Percentiles rank a stretch among this genome's conserved stretches.
These are phyloP conservation scores for Lonchura striata DNA, from an alignment of 2,113 vertebrate genomes.

Conservation along the genomic window DNA sequence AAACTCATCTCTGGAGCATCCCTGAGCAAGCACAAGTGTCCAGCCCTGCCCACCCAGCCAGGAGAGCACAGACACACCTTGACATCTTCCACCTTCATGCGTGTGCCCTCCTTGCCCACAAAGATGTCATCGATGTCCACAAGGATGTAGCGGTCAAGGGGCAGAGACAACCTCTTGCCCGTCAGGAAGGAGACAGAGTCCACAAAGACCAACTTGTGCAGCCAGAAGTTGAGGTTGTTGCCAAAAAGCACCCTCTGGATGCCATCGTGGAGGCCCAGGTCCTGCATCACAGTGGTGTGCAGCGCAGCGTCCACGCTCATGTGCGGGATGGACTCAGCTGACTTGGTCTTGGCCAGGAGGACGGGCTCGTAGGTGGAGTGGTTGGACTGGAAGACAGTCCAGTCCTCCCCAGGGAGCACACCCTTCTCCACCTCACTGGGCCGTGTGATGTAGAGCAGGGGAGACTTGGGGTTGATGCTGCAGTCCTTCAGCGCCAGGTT, in stretches of 20 bases:
- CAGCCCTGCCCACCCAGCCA: neutral
- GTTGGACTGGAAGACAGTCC: conserved; percentile 98
- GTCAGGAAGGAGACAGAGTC: conserved; percentile 95
- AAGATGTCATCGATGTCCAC: conserved; percentile 98
- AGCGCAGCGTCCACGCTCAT: conserved; percentile 84
- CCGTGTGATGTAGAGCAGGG: conserved; percentile 90
- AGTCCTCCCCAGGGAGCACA: conserved; percentile 92
- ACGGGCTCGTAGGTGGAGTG: conserved; percentile 95
- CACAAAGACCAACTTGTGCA: conserved; percentile 94
- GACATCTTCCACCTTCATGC: conserved; percentile 96
- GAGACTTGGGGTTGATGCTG: conserved; percentile 92
- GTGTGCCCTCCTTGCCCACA: conserved; percentile 95
- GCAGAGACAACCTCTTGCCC: conserved; percentile 89
- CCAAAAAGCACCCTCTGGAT: conserved; percentile 96
- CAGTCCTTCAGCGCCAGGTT: conserved; percentile 97
- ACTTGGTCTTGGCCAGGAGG: conserved; percentile 92
- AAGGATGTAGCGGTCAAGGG: conserved; percentile 91
- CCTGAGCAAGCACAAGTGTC: neutral
- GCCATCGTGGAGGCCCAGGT: conserved; percentile 93
- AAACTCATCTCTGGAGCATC: neutral
- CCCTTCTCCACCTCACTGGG: conserved; percentile 90
- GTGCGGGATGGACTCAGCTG: conserved; percentile 85
- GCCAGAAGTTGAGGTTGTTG: conserved; percentile 96
- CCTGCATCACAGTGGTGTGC: conserved; percentile 94
- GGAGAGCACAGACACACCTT: conserved; percentile 77